Conservation (phyloP, 1,140 invertebrate species). For the Polypedilum vanderplanki region DNA sequence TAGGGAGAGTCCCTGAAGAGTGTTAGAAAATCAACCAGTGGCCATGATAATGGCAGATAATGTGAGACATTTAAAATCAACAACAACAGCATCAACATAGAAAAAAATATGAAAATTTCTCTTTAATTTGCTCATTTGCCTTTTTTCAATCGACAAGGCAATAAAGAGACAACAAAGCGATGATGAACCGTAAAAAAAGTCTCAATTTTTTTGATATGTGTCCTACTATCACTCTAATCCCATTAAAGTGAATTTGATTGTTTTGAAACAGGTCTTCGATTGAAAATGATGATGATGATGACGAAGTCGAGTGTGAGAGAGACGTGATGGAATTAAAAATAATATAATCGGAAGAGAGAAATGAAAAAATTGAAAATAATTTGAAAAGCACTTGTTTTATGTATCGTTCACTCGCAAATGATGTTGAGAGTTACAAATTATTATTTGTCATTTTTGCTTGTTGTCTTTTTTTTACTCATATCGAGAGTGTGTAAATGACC, state of each 20-base stretch:
- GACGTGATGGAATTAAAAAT: slow-evolving; percentile 7
- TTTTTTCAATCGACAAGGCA: too few species aligned
- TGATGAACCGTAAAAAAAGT: slow-evolving; percentile 11
- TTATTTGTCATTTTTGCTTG: too few species aligned
- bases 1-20: slow-evolving; percentile 16
- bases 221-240: slow-evolving; percentile 23
- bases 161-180: too few species aligned
- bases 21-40: background rate
- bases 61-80: background rate
- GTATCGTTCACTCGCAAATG: background rate
- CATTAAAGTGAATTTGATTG: slow-evolving; percentile 5
- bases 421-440: background rate
- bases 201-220: background rate
- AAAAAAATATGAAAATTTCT: too few species aligned
- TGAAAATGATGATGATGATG: background rate
- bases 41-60: slow-evolving; percentile 4
- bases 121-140: too few species aligned
- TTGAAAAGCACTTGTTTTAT: slow-evolving; percentile 13
- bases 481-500: slow-evolving; percentile 8
- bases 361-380: background rate
- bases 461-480: too few species aligned
- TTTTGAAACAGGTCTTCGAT: background rate
- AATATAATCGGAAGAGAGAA: background rate
- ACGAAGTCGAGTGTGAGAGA: background rate
- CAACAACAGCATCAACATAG: background rate